A percentile compares a stretch with the other conserved stretches of the same genome.
phyloP scores from a whole-genome alignment of 2,797 vertebrate species.

The Chrysocyon brachyurus region DNA sequence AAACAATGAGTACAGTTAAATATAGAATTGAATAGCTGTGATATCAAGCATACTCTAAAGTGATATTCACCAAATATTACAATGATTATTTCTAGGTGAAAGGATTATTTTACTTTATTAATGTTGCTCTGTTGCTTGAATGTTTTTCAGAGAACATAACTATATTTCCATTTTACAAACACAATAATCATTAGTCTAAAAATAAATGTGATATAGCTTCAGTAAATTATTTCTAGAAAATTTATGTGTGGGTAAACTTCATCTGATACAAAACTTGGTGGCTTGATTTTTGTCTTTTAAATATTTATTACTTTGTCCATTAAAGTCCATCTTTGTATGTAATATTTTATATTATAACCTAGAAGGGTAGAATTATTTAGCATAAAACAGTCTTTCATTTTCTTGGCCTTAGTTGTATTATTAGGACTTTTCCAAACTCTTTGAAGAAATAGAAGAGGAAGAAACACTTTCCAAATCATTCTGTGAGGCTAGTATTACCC shows the following conservation, averaged over 20 bases:
- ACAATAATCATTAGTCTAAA: not conserved
- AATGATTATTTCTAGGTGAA: not conserved
- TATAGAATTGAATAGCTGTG: not conserved
- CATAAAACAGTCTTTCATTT: not conserved
- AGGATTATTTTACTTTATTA: constrained; percentile 20
- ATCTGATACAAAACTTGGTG: not conserved
- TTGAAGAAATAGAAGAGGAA: not conserved
- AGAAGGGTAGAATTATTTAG: not conserved
- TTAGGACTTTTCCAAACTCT: constrained; percentile 19
- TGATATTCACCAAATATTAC: constrained; percentile 35
- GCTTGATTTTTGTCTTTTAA: constrained; percentile 58
- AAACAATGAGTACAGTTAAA: constrained; percentile 53
- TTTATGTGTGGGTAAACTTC: not conserved
- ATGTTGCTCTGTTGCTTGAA: constrained; percentile 4
- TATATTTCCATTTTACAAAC: constrained; percentile 37
- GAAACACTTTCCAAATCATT: not conserved
- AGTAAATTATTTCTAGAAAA: constrained; percentile 11
- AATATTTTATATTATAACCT: constrained; percentile 8
- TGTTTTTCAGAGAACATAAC: constrained; percentile 43
- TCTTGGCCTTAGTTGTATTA: not conserved
- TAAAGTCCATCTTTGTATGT: not conserved
- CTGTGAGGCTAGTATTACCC: not conserved
- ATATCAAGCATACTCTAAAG: not conserved
- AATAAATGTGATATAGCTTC: constrained; percentile 37
- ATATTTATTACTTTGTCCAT: constrained; percentile 33